phyloP scores from a whole-genome alignment of 2,113 vertebrate genomes.

The Passer montanus region DNA sequence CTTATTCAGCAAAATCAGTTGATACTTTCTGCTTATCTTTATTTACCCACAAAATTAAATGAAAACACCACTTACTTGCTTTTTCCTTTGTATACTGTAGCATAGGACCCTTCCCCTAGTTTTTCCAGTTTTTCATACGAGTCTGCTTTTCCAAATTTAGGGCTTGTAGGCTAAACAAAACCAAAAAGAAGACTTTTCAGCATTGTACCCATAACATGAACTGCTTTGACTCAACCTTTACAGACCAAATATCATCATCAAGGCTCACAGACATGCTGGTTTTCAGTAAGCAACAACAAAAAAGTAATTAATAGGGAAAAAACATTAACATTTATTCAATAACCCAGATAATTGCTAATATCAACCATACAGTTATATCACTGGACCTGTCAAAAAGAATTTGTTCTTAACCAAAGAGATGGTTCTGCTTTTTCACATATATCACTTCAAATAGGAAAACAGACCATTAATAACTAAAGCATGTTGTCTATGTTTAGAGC shows the following conservation, averaged over 20 bases:
- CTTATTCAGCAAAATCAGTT: not conserved
- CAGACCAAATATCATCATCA: not conserved
- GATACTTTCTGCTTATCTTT: not conserved
- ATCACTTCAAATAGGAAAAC: not conserved
- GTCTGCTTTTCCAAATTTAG: slow-evolving; percentile 97
- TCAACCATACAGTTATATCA: not conserved
- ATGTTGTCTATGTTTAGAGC: not conserved
- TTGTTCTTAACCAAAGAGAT: not conserved
- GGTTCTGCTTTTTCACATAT: not conserved
- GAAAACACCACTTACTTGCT: slow-evolving; percentile 89
- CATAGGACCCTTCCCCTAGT: slow-evolving; percentile 95
- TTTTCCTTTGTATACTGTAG: slow-evolving; percentile 98
- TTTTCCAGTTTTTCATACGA: slow-evolving; percentile 99
- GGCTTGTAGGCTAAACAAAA: slow-evolving; percentile 89
- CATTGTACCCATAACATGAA: not conserved
- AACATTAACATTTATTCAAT: not conserved
- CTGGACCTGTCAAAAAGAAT: not conserved
- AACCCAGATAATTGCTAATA: not conserved
- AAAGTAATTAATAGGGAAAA: not conserved
- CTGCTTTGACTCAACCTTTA: not conserved
- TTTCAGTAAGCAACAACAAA: not conserved
- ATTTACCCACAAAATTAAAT: not conserved
- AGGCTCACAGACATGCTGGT: not conserved
- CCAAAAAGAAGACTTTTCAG: not conserved
- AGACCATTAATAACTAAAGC: not conserved